Percentiles rank a stretch among this genome's conserved stretches.
Evolutionary conservation across 2,888 invertebrate species (phyloP).

Genomic region (Eristalinus aeneus): DNA sequence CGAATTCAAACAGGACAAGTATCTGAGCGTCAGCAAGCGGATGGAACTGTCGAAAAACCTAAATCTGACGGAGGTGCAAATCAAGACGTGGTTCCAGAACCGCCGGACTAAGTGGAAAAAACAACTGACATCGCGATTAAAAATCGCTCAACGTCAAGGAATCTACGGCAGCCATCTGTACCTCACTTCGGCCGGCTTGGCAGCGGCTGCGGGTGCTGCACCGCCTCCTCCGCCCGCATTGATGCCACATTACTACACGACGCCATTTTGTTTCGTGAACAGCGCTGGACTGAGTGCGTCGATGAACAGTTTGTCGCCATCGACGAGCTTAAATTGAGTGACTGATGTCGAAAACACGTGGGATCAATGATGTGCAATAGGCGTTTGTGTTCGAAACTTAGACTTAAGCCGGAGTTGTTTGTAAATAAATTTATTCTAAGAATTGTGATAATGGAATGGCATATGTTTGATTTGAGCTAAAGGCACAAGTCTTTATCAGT

Average conservation of each 20-base stretch:
- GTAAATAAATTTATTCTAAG: constrained; percentile 42
- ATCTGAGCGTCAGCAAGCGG: constrained; percentile 96
- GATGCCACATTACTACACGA: constrained; percentile 72
- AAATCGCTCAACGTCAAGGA: constrained; percentile 93
- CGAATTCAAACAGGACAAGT: constrained; percentile 98
- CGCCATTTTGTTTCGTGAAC: constrained; percentile 73
- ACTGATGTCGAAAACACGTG: background rate
- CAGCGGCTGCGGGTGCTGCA: constrained; percentile 48
- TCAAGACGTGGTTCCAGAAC: constrained; percentile 98
- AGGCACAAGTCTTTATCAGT: too few species aligned
- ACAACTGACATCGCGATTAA: constrained; percentile 93
- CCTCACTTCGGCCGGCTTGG: constrained; percentile 82
- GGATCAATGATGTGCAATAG: constrained; percentile 24
- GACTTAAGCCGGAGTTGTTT: background rate
- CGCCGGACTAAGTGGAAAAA: constrained; percentile 98
- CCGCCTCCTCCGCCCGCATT: constrained; percentile 59
- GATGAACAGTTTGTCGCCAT: constrained; percentile 25
- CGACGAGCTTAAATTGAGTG: constrained; percentile 25
- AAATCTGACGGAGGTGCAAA: constrained; percentile 95
- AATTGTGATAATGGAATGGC: constrained; percentile 27
- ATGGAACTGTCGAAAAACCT: constrained; percentile 95
- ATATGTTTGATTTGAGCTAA: too few species aligned
- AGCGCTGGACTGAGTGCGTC: constrained; percentile 8
- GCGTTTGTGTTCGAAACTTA: constrained; percentile 3
- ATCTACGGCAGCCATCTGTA: constrained; percentile 83